These are phyloP conservation scores for Thelaira solivaga DNA, from an alignment of 2,888 invertebrate species.

Conservation along the genomic window DNA sequence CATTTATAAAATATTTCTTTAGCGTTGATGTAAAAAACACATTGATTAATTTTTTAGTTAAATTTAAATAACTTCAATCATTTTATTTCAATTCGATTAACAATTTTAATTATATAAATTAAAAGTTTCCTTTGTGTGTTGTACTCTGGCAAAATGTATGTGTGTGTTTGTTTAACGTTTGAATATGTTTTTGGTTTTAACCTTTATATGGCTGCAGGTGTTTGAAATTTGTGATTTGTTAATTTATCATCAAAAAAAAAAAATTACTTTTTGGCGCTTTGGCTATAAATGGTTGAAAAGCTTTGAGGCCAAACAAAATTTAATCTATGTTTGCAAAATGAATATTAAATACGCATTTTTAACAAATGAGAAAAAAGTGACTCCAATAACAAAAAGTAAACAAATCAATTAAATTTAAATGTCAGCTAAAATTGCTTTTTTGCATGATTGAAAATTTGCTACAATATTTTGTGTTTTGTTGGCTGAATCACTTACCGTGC, in stretches of 20 bases:
- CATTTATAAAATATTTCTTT: too few relatives aligned
- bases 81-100: too few relatives aligned
- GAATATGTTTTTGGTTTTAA: neutral
- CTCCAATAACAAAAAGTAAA: neutral
- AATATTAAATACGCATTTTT: conserved; percentile 35
- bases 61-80: too few relatives aligned
- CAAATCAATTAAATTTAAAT: conserved; percentile 30
- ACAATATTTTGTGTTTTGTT: too few relatives aligned
- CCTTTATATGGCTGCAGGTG: conserved; percentile 29
- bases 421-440: neutral
- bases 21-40: too few relatives aligned
- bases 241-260: conserved; percentile 36
- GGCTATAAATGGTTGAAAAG: conserved; percentile 26
- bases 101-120: too few relatives aligned
- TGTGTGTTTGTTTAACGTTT: neutral
- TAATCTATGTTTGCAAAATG: conserved; percentile 14
- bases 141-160: neutral
- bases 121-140: neutral
- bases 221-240: conserved; percentile 28
- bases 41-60: too few relatives aligned
- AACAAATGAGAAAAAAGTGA: neutral
- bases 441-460: neutral
- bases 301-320: conserved; percentile 35
- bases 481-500: too few relatives aligned
- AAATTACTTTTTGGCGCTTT: conserved; percentile 35